Evolutionary conservation across 35 echinoderm and acorn worm species (phyloP).

Genomic region (Ptychodera flava): DNA sequence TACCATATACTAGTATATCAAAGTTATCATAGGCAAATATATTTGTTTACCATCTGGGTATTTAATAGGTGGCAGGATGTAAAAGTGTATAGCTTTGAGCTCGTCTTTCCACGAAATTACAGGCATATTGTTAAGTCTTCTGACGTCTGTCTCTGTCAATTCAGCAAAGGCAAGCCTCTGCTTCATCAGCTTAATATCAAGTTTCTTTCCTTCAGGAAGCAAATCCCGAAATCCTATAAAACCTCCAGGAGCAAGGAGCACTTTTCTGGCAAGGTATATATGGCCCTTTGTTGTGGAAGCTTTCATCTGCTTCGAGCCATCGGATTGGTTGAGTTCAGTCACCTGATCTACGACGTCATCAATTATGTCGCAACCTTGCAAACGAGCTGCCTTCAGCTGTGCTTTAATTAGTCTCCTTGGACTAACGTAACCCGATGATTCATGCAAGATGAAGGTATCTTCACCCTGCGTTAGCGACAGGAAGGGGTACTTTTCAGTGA

Average conservation of each 20-base stretch:
- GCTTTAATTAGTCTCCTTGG: conserved; percentile 45
- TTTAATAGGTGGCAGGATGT: no score
- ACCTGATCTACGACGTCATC: conserved; percentile 38
- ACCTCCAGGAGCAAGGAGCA: conserved; percentile 19
- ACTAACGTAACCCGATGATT: conserved; percentile 33
- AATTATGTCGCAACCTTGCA: conserved; percentile 56
- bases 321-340: background rate
- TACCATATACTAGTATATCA: no score
- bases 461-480: background rate
- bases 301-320: background rate
- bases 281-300: background rate
- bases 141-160: conserved; percentile 18
- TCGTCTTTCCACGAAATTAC: no score
- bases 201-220: background rate
- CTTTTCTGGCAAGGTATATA: background rate
- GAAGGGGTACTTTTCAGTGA: conserved; percentile 6
- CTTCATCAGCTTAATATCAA: conserved; percentile 6
- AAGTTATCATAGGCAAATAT: no score
- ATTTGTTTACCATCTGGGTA: no score
- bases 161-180: conserved; percentile 18
- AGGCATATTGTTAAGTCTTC: conserved; percentile 15
- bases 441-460: background rate
- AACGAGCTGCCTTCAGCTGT: conserved; percentile 40
- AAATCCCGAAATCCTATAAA: conserved; percentile 21
- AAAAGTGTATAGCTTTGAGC: no score